phyloP scores from a whole-genome alignment of 2,888 invertebrate genomes.

The Hydrotaea cyrtoneurina region DNA sequence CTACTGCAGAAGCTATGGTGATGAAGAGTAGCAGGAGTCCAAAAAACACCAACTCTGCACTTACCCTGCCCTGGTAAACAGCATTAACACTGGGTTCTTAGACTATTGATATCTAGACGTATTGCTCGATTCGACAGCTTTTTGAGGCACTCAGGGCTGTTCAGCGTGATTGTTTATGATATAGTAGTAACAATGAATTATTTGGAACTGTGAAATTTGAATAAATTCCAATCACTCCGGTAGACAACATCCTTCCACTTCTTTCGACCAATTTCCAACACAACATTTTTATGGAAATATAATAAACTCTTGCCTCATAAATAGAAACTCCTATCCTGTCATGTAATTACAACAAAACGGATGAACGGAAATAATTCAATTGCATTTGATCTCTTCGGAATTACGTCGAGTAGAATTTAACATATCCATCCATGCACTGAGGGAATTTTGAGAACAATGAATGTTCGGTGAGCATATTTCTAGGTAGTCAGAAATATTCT shows the following conservation, averaged over 20 bases:
- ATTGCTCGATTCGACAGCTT: too few species aligned
- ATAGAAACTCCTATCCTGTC: background rate
- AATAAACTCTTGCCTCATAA: background rate
- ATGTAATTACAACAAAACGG: conserved; percentile 10
- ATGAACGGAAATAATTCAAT: conserved; percentile 2
- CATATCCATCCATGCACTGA: background rate
- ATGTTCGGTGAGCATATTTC: background rate
- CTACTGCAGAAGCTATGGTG: too few species aligned
- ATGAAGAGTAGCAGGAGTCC: too few species aligned
- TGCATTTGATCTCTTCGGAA: background rate
- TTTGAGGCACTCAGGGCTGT: too few species aligned
- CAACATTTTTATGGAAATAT: background rate
- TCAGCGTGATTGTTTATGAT: too few species aligned
- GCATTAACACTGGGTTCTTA: too few species aligned
- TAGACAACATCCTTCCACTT: background rate
- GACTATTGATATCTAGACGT: too few species aligned
- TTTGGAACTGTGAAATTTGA: too few species aligned
- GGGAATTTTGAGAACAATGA: background rate
- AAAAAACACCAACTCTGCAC: too few species aligned
- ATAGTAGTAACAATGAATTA: too few species aligned
- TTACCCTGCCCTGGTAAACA: too few species aligned
- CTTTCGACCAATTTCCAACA: background rate
- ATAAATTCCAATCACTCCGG: background rate
- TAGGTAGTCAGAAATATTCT: background rate
- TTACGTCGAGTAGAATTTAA: background rate